These are phyloP conservation scores for Gobius niger DNA, from an alignment of 2,113 vertebrate species.

Conservation along the genomic window DNA sequence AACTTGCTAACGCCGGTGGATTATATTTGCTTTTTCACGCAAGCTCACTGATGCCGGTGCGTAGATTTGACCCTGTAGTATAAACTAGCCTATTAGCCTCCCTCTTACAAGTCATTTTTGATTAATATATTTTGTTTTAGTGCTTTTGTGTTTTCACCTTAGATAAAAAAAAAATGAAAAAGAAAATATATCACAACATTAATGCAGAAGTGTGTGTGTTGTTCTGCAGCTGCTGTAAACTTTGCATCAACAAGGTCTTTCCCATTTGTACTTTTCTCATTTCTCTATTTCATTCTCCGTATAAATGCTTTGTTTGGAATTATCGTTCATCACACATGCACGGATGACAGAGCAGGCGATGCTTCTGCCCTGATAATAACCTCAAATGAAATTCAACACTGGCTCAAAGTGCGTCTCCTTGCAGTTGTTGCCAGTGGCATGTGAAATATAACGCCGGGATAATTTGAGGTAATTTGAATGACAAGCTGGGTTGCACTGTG, in stretches of 20 bases:
- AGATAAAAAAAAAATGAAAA: too few species aligned
- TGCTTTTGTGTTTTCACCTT: too few species aligned
- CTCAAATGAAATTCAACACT: conserved; percentile 26
- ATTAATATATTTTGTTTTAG: too few species aligned
- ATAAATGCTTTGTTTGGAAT: conserved; percentile 7
- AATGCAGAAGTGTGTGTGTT: neutral
- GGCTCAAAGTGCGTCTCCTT: conserved; percentile 19
- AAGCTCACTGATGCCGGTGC: too few species aligned
- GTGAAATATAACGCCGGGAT: conserved; percentile 39
- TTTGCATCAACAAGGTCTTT: neutral
- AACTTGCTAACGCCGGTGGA: too few species aligned
- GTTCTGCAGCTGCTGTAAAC: conserved; percentile 2
- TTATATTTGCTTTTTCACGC: too few species aligned
- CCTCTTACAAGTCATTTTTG: too few species aligned
- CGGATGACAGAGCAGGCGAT: conserved; percentile 9
- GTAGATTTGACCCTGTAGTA: too few species aligned
- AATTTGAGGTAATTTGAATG: conserved; percentile 46
- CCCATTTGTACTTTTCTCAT: neutral
- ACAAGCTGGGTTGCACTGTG: conserved; percentile 29
- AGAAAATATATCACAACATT: neutral
- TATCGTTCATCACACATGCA: conserved; percentile 12
- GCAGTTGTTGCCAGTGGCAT: conserved; percentile 28
- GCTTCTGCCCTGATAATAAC: conserved; percentile 4
- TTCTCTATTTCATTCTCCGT: neutral
- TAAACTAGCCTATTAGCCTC: too few species aligned